Percentiles rank a stretch among this genome's conserved stretches.
phyloP scores from a whole-genome alignment of 2,888 invertebrate species.

The Drosophila koepferae region DNA sequence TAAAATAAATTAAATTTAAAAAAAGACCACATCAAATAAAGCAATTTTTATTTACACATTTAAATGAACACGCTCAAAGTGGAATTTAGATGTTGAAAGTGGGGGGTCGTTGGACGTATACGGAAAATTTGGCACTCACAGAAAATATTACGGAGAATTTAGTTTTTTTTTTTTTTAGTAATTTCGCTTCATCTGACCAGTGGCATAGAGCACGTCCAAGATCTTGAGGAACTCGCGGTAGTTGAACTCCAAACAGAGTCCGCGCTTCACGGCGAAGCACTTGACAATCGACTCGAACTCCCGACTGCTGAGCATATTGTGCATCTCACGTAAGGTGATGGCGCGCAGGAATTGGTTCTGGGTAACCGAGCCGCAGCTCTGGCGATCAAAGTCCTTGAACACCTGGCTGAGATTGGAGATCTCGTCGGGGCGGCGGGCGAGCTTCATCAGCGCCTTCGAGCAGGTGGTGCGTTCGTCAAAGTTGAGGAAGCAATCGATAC shows the following conservation, averaged over 20 bases:
- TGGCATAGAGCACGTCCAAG: constrained; percentile 88
- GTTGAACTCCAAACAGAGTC: constrained; percentile 87
- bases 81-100: constrained; percentile 14
- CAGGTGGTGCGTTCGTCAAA: constrained; percentile 89
- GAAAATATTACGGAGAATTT: too few species aligned
- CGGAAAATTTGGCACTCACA: constrained; percentile 34
- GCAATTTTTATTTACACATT: constrained; percentile 22
- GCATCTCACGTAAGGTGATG: constrained; percentile 88
- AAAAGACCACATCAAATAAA: constrained; percentile 8
- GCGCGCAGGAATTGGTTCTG: constrained; percentile 88
- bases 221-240: constrained; percentile 90
- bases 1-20: constrained; percentile 13
- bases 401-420: constrained; percentile 89
- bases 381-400: constrained; percentile 90
- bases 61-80: constrained; percentile 1
- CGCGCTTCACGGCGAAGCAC: constrained; percentile 90
- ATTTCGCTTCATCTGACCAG: constrained; percentile 85
- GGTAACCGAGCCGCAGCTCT: constrained; percentile 89
- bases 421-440: constrained; percentile 88
- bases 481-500: constrained; percentile 88
- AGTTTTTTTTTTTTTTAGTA: constrained; percentile 51
- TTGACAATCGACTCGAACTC: constrained; percentile 90
- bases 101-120: constrained; percentile 12
- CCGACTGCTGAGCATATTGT: constrained; percentile 88
- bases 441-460: constrained; percentile 89